These are phyloP conservation scores for Synergus japonicus DNA, from an alignment of 2,888 invertebrate genomes.

Conservation along the genomic window DNA sequence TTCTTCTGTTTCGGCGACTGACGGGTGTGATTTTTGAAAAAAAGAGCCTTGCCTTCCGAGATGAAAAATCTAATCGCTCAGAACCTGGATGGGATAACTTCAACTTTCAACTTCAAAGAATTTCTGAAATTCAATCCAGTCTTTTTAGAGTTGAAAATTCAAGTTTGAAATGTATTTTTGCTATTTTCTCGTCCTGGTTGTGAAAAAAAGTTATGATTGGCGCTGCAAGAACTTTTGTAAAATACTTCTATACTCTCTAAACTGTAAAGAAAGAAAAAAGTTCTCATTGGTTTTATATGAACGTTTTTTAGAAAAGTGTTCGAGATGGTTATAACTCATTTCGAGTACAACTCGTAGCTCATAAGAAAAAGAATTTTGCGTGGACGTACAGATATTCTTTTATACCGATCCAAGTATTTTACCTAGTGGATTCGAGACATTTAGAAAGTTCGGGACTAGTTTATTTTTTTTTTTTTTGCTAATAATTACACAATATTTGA, in stretches of 20 bases:
- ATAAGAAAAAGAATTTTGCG: slow-evolving; percentile 23
- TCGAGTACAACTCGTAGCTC: slow-evolving; percentile 16
- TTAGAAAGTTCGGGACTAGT: not conserved
- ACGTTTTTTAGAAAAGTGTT: slow-evolving; percentile 37
- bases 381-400: slow-evolving; percentile 23
- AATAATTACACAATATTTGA: not conserved
- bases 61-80: slow-evolving; percentile 10
- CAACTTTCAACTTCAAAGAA: slow-evolving; percentile 23
- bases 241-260: slow-evolving; percentile 17
- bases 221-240: slow-evolving; percentile 53
- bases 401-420: slow-evolving; percentile 35
- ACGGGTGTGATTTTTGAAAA: slow-evolving; percentile 19
- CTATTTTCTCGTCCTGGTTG: slow-evolving; percentile 15
- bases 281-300: slow-evolving; percentile 41
- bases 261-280: slow-evolving; percentile 21
- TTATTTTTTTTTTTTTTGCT: not conserved
- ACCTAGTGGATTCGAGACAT: slow-evolving; percentile 5
- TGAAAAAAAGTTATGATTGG: slow-evolving; percentile 39
- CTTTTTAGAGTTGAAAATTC: not conserved
- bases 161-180: not conserved
- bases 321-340: slow-evolving; percentile 3
- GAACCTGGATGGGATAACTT: not conserved
- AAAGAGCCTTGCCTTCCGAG: slow-evolving; percentile 21
- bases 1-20: slow-evolving; percentile 11
- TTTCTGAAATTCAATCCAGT: slow-evolving; percentile 36